Conservation (phyloP, 2,797 vertebrate genomes). For the Gymnothorax javanicus region DNA sequence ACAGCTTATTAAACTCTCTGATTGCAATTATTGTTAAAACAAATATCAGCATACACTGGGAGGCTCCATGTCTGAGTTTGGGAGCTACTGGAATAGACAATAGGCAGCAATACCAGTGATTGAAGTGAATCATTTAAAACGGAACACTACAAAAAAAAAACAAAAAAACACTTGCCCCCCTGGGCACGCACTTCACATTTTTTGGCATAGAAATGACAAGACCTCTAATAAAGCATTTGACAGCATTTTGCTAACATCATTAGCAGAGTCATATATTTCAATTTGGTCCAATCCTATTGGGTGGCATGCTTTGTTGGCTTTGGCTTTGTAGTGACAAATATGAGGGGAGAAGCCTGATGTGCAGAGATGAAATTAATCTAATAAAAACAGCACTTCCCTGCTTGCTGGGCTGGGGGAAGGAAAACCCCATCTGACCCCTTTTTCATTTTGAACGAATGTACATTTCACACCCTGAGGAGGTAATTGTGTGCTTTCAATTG, state of each 20-base stretch:
- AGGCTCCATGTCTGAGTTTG: too few species aligned
- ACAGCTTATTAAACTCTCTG: too few species aligned
- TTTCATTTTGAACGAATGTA: conserved; percentile 8
- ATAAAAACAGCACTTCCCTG: not conserved
- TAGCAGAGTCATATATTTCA: conserved; percentile 52
- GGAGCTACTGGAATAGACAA: too few species aligned
- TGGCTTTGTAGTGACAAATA: conserved; percentile 39
- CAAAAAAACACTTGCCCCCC: too few species aligned
- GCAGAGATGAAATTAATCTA: too few species aligned
- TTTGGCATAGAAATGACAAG: not conserved
- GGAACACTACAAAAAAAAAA: too few species aligned
- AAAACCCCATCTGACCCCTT: not conserved
- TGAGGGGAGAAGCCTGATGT: not conserved
- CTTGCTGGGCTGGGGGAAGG: too few species aligned
- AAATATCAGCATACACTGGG: too few species aligned
- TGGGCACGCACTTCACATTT: too few species aligned
- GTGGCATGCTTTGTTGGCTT: conserved; percentile 42
- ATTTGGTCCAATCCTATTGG: conserved; percentile 48
- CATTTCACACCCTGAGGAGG: conserved; percentile 14
- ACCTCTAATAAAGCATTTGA: not conserved
- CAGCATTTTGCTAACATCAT: conserved; percentile 37
- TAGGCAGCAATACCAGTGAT: too few species aligned
- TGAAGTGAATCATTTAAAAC: too few species aligned
- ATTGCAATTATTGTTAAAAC: too few species aligned
- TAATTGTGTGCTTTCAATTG: not conserved